Conservation (phyloP, 2,113 vertebrate genomes). For the Pipa parva region DNA sequence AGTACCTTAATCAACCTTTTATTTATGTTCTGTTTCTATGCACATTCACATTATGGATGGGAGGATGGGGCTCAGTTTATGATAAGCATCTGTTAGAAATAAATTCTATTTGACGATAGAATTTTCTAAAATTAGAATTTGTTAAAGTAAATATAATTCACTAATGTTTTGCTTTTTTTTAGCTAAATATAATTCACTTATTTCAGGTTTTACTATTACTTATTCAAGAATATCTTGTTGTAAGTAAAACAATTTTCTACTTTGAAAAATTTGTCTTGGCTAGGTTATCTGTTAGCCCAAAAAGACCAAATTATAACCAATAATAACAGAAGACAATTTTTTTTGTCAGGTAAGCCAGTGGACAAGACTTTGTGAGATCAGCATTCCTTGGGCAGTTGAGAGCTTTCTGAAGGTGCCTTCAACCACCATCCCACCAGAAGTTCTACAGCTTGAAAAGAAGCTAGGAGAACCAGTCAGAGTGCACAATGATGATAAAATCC, state of each 20-base stretch:
- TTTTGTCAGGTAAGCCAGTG: conserved; percentile 86
- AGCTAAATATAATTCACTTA: too few species aligned
- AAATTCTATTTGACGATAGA: not conserved
- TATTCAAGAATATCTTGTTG: too few species aligned
- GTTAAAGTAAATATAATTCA: not conserved
- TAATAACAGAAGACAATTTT: too few species aligned
- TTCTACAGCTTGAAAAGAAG: conserved; percentile 78
- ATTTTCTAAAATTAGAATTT: not conserved
- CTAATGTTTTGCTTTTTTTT: not conserved
- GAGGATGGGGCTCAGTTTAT: too few species aligned
- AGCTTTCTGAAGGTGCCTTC: conserved; percentile 61
- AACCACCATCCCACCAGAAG: conserved; percentile 64
- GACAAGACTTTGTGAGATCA: conserved; percentile 92
- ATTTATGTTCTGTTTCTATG: not conserved
- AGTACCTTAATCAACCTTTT: conserved; percentile 34
- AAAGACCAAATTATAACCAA: too few species aligned
- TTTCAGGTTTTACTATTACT: too few species aligned
- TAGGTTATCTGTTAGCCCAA: too few species aligned
- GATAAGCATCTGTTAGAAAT: too few species aligned
- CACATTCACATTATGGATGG: not conserved
- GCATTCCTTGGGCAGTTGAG: conserved; percentile 83
- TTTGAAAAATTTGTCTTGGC: too few species aligned
- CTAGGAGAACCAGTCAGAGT: conserved; percentile 87
- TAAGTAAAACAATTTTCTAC: too few species aligned
- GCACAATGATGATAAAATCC: conserved; percentile 94